A percentile compares a stretch with the other conserved stretches of the same genome.
Conservation (phyloP, 2,113 vertebrate genomes). For the Paratilapia polleni region DNA sequence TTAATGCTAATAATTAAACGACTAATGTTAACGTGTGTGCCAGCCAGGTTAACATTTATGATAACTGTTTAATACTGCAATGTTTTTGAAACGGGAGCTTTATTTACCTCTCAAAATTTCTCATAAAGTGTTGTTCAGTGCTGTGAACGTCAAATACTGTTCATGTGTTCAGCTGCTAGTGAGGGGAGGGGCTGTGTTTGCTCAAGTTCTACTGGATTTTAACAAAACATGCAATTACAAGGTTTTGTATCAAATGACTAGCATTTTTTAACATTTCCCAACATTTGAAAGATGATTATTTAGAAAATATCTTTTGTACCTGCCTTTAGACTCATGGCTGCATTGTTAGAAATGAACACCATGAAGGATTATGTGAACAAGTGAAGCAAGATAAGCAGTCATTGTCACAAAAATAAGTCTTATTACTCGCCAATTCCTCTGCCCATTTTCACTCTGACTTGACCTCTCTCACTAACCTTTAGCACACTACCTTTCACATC, state of each 20-base stretch:
- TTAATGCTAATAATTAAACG: background rate
- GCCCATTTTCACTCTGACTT: background rate
- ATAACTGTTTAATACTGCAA: background rate
- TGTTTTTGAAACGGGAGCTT: background rate
- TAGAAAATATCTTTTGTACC: background rate
- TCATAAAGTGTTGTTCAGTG: background rate
- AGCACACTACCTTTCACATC: background rate
- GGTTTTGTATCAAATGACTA: background rate
- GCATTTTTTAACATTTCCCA: background rate
- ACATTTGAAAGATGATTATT: background rate
- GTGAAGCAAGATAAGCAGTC: background rate
- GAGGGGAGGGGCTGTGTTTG: background rate
- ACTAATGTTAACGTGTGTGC: background rate
- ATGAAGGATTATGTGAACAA: background rate
- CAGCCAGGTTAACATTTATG: background rate
- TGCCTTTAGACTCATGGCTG: background rate
- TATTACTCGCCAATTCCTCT: background rate
- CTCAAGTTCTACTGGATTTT: background rate
- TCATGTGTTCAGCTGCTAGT: background rate
- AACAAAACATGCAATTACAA: background rate
- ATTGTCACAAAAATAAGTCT: background rate
- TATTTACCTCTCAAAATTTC: background rate
- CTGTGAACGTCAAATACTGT: background rate
- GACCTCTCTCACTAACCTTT: constrained; percentile 1
- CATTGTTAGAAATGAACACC: background rate